A percentile compares a stretch with the other conserved stretches of the same genome.
Evolutionary conservation across 2,888 invertebrate genomes (phyloP).

Genomic region (Timandra comae): DNA sequence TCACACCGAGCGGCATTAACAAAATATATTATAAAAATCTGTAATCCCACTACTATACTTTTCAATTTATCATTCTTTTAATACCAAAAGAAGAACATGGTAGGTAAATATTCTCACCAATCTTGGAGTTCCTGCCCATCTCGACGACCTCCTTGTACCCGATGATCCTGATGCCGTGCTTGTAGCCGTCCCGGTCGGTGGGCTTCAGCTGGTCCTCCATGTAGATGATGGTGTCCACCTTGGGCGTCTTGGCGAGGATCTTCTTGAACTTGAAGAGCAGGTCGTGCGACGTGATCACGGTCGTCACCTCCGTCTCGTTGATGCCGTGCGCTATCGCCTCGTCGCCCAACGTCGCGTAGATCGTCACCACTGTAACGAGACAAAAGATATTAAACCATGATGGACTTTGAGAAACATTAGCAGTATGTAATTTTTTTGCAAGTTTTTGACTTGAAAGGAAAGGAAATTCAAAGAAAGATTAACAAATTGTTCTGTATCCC

Average conservation of each 20-base stretch:
- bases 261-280: conserved; percentile 93
- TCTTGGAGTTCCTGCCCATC: conserved; percentile 49
- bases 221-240: conserved; percentile 87
- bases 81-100: too few species aligned
- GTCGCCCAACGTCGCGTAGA: conserved; percentile 97
- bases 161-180: conserved; percentile 82
- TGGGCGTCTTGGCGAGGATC: conserved; percentile 82
- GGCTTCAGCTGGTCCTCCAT: conserved; percentile 91
- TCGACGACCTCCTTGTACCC: conserved; percentile 81
- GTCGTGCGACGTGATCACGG: conserved; percentile 95
- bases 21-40: too few species aligned
- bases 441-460: neutral
- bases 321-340: conserved; percentile 98
- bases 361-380: conserved; percentile 90
- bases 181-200: conserved; percentile 83
- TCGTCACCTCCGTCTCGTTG: conserved; percentile 96
- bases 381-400: too few species aligned
- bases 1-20: too few species aligned
- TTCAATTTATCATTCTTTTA: too few species aligned
- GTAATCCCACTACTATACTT: too few species aligned
- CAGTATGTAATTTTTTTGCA: neutral
- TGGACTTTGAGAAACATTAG: too few species aligned
- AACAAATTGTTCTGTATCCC: neutral
- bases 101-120: conserved; percentile 40
- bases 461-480: too few species aligned